These are phyloP conservation scores for Erithacus rubecula DNA, from an alignment of 2,797 vertebrate genomes.

Conservation along the genomic window DNA sequence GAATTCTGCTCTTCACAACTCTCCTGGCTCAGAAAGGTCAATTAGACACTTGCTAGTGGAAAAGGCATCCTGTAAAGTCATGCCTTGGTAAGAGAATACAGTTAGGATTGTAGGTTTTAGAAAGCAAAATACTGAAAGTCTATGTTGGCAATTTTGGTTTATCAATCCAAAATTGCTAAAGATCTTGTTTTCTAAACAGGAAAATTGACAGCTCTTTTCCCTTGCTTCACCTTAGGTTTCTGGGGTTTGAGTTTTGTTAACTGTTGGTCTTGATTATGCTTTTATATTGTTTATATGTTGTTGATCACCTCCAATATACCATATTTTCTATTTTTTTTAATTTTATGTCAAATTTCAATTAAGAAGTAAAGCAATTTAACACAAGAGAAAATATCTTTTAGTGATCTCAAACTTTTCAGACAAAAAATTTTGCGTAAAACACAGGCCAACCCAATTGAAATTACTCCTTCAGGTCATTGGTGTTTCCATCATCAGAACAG, in stretches of 20 bases:
- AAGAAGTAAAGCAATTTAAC: not conserved
- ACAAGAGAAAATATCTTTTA: not conserved
- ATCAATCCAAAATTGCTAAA: not conserved
- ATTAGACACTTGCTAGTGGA: not conserved
- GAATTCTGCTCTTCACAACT: not conserved
- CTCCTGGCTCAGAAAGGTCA: not conserved
- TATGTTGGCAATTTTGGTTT: not conserved
- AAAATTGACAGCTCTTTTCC: not conserved
- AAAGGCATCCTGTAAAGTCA: not conserved
- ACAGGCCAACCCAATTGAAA: not conserved
- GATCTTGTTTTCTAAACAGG: not conserved
- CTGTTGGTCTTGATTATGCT: not conserved
- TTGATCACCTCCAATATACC: not conserved
- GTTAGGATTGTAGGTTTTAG: not conserved
- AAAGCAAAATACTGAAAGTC: not conserved
- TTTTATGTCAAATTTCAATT: not conserved
- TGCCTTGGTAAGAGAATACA: not conserved
- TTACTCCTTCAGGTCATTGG: not conserved
- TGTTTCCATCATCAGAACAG: not conserved
- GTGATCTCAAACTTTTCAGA: not conserved
- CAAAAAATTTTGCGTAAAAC: rapidly evolving
- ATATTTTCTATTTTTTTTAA: not conserved
- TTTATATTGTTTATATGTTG: not conserved
- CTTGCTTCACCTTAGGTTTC: not conserved
- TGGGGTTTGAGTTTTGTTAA: not conserved